Conservation (phyloP, 2,888 invertebrate species). For the Eutolmus rufibarbis region DNA sequence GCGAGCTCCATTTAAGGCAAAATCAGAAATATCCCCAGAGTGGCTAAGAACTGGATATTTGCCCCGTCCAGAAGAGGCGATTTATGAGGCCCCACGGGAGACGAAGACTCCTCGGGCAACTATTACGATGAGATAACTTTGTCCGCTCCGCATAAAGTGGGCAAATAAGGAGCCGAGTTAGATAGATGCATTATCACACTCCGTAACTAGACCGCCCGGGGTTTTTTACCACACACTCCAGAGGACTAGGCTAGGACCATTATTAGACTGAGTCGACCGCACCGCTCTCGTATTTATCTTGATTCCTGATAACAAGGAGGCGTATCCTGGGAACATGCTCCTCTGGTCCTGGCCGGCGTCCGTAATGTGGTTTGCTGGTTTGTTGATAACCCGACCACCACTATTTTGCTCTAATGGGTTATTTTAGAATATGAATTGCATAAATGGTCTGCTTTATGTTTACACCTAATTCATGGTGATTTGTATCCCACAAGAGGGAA, state of each 20-base stretch:
- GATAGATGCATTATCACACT: constrained; percentile 20
- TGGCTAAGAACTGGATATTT: constrained; percentile 16
- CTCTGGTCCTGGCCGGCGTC: not conserved
- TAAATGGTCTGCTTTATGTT: constrained; percentile 37
- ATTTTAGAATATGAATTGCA: constrained; percentile 29
- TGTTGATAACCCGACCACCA: constrained; percentile 20
- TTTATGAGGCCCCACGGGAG: constrained; percentile 25
- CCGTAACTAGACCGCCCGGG: not conserved
- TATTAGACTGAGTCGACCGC: constrained; percentile 17
- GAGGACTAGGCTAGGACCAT: not conserved
- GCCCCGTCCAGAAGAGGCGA: constrained; percentile 26
- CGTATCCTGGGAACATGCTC: constrained; percentile 30
- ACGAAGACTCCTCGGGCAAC: constrained; percentile 31
- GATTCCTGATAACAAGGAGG: constrained; percentile 40
- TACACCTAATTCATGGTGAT: constrained; percentile 40
- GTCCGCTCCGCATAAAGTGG: constrained; percentile 10
- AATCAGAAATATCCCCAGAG: not conserved
- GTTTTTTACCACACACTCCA: constrained; percentile 1
- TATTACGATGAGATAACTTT: constrained; percentile 36
- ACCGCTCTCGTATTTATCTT: constrained; percentile 34
- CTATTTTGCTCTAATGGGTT: constrained; percentile 36
- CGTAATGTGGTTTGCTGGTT: constrained; percentile 20
- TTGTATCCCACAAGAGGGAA: not conserved
- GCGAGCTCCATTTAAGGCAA: not conserved
- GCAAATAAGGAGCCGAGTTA: constrained; percentile 2